Evolutionary conservation across 2,888 invertebrate genomes (phyloP).

Genomic region (Hydroisotoma schaefferi): DNA sequence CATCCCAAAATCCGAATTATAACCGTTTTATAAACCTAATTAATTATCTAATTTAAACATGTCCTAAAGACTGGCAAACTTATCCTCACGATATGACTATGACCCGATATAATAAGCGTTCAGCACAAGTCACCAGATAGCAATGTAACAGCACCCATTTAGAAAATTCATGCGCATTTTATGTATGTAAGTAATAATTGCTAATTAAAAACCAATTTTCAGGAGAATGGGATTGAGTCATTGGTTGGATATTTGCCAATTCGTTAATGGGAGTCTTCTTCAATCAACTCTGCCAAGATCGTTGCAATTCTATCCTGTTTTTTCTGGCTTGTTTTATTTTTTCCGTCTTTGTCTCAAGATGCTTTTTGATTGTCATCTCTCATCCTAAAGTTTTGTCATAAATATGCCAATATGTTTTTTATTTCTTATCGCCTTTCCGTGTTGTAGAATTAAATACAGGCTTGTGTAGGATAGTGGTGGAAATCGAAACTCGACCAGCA

Average conservation of each 20-base stretch:
- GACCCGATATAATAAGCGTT: too few relatives aligned
- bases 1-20: too few relatives aligned
- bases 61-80: too few relatives aligned
- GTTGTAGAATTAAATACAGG: neutral
- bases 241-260: neutral
- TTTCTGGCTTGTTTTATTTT: neutral
- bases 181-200: too few relatives aligned
- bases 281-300: constrained; percentile 6
- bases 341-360: neutral
- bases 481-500: constrained; percentile 4
- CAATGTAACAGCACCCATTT: too few relatives aligned
- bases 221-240: constrained; percentile 3
- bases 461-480: too few relatives aligned
- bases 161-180: too few relatives aligned
- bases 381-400: neutral
- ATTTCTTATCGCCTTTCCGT: neutral
- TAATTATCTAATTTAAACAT: too few relatives aligned
- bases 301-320: neutral
- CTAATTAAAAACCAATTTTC: too few relatives aligned
- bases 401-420: neutral
- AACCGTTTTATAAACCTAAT: too few relatives aligned
- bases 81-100: too few relatives aligned
- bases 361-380: neutral
- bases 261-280: neutral
- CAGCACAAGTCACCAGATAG: too few relatives aligned